Evolutionary conservation across 2,113 vertebrate species (phyloP).

Genomic region (Stomatorhinus ivindoensis): DNA sequence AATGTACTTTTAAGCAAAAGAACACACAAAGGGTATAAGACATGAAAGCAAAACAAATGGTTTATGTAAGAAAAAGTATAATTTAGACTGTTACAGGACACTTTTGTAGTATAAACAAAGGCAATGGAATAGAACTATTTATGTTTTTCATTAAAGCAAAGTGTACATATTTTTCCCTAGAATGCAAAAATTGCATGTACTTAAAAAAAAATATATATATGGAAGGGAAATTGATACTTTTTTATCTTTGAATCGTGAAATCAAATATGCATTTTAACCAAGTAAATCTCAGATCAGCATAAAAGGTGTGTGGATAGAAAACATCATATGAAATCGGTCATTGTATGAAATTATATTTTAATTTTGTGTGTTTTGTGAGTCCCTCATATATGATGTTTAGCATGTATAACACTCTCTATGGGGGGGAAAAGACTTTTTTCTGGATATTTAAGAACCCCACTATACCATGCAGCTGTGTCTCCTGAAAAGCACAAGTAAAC

Average conservation of each 20-base stretch:
- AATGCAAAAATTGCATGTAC: background rate
- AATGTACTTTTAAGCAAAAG: background rate
- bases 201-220: background rate
- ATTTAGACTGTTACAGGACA: background rate
- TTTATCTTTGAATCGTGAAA: background rate
- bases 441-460: background rate
- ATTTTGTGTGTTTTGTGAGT: background rate
- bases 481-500: background rate
- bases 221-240: background rate
- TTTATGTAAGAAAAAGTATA: background rate
- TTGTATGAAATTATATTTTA: background rate
- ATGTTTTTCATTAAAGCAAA: background rate
- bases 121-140: background rate
- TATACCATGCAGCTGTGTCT: background rate
- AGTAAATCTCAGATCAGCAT: background rate
- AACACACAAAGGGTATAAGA: background rate
- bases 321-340: background rate
- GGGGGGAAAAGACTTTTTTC: too few relatives aligned
- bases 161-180: background rate
- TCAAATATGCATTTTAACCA: background rate
- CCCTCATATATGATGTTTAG: background rate
- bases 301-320: background rate
- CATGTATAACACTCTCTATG: background rate
- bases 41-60: background rate
- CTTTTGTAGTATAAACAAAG: background rate